phyloP scores from a whole-genome alignment of 2,888 invertebrate species.

The Heliconius aoede region DNA sequence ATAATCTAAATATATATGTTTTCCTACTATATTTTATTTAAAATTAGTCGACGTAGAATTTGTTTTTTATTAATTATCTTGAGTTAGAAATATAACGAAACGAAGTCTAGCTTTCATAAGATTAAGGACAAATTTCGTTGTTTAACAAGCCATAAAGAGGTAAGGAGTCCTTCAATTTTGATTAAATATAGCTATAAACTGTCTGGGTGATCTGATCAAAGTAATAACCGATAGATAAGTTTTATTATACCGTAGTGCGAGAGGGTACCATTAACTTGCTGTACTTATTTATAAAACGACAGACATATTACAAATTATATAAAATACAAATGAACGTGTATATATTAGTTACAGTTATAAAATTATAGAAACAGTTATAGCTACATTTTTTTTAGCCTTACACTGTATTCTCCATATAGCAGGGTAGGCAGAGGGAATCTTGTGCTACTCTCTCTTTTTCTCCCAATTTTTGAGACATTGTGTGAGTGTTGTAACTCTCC shows the following conservation, averaged over 20 bases:
- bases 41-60: neutral
- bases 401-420: neutral
- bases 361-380: no score
- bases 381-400: neutral
- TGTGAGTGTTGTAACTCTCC: no score
- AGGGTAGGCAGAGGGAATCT: neutral
- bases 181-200: conserved; percentile 35
- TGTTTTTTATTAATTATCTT: neutral
- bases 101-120: neutral
- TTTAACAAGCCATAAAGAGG: conserved; percentile 24
- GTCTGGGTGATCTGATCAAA: conserved; percentile 32
- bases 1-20: neutral
- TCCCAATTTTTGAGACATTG: no score
- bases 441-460: neutral
- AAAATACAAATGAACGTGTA: no score
- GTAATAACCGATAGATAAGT: conserved; percentile 33
- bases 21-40: neutral
- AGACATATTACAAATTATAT: neutral
- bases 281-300: conserved; percentile 16
- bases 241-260: conserved; percentile 24
- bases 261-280: conserved; percentile 15
- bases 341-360: neutral
- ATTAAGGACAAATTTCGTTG: conserved; percentile 17
- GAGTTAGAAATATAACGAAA: neutral
- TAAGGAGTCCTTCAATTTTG: conserved; percentile 29